Conservation (phyloP, 2,797 vertebrate species). For the Diplodus sargus region DNA sequence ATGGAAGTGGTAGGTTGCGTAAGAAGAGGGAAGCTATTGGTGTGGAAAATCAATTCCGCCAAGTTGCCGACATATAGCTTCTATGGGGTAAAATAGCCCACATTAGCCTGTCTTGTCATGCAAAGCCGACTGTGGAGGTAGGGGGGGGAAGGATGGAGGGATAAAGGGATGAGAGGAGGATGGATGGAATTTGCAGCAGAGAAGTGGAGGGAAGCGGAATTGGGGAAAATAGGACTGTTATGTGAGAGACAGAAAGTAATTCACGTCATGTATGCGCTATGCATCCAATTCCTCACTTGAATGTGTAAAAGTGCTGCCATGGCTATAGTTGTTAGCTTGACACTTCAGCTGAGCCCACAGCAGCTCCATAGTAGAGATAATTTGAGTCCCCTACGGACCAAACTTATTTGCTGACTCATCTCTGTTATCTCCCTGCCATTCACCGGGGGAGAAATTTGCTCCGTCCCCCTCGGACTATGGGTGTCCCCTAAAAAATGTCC, state of each 20-base stretch:
- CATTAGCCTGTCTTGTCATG: slow-evolving; percentile 74
- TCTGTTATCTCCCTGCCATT: slow-evolving; percentile 10
- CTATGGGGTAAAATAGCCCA: slow-evolving; percentile 73
- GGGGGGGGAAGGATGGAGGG: slow-evolving; percentile 24
- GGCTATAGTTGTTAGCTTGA: slow-evolving; percentile 6
- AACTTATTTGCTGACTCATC: slow-evolving; percentile 49
- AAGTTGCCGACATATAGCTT: slow-evolving; percentile 68
- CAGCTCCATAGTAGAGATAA: slow-evolving; percentile 16
- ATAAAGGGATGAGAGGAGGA: slow-evolving; percentile 25
- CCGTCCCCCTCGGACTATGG: not conserved
- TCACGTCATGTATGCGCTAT: not conserved
- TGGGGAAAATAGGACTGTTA: not conserved
- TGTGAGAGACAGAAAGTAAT: slow-evolving; percentile 7
- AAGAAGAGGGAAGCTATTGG: slow-evolving; percentile 69
- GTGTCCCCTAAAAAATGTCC: slow-evolving; percentile 22
- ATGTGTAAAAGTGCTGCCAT: not conserved
- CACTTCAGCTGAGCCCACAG: not conserved
- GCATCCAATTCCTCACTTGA: slow-evolving; percentile 5
- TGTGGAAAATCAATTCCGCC: slow-evolving; percentile 83
- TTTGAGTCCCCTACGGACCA: slow-evolving; percentile 19
- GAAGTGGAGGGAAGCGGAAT: slow-evolving; percentile 6
- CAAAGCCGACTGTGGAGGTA: slow-evolving; percentile 55
- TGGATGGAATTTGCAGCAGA: slow-evolving; percentile 21
- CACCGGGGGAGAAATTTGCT: slow-evolving; percentile 21
- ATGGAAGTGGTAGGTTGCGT: slow-evolving; percentile 66